phyloP scores from a whole-genome alignment of 1,140 invertebrate genomes.

The Drosophila sturtevanti region DNA sequence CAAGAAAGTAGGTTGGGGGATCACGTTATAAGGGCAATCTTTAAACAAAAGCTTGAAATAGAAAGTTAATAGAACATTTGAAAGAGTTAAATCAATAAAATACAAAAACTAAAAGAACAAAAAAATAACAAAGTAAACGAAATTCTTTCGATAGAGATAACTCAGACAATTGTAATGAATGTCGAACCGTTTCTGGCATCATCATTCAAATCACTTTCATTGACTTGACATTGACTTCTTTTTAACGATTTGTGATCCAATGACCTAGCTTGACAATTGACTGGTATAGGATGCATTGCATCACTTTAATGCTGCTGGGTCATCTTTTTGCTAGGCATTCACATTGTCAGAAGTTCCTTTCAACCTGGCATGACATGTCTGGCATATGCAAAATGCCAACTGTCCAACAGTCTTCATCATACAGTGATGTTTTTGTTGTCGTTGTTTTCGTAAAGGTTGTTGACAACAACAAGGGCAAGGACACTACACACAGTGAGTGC shows the following conservation, averaged over 20 bases:
- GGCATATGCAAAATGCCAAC: conserved; percentile 72
- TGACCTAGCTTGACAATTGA: conserved; percentile 44
- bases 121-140: no score
- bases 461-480: conserved; percentile 70
- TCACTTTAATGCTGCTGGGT: not conserved
- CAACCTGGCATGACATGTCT: conserved; percentile 55
- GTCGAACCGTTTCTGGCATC: no score
- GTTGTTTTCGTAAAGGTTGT: conserved; percentile 12
- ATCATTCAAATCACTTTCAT: no score
- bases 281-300: conserved; percentile 10
- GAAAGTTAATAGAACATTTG: not conserved
- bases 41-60: conserved; percentile 12
- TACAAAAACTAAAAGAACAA: no score
- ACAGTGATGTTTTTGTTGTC: conserved; percentile 16
- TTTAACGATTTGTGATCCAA: conserved; percentile 27
- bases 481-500: conserved; percentile 52
- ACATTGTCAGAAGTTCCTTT: conserved; percentile 24
- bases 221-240: not conserved
- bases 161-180: no score
- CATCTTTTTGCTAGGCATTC: conserved; percentile 13
- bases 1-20: no score
- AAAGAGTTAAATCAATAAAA: not conserved
- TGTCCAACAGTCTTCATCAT: conserved; percentile 17
- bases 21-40: conserved; percentile 39
- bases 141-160: no score